phyloP scores from a whole-genome alignment of 2,797 vertebrate species.

The Lophotriccus pileatus region DNA sequence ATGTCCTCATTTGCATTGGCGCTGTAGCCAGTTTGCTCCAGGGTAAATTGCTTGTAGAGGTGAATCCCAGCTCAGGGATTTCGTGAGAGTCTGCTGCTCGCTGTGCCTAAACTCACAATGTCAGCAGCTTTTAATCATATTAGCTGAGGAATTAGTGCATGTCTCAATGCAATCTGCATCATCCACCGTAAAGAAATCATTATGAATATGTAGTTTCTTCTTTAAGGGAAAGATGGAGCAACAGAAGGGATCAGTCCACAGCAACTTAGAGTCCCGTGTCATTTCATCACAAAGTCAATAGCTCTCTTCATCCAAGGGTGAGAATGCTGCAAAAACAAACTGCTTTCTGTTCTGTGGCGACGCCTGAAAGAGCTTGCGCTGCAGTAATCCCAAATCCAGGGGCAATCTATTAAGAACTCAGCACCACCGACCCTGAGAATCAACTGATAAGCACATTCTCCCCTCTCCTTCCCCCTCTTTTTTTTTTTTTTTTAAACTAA shows the following conservation, averaged over 20 bases:
- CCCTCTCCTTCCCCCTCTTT: accelerated
- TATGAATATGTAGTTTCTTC: slow-evolving; percentile 9
- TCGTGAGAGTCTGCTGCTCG: not conserved
- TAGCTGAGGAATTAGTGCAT: slow-evolving; percentile 7
- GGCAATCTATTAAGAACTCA: slow-evolving; percentile 75
- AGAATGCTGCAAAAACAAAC: slow-evolving; percentile 63
- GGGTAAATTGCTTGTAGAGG: not conserved
- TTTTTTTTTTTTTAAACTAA: slow-evolving; percentile 32
- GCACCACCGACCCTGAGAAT: slow-evolving; percentile 73
- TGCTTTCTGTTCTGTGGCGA: slow-evolving; percentile 64
- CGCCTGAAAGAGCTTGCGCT: slow-evolving; percentile 48
- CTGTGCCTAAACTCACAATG: not conserved
- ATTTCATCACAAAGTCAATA: slow-evolving; percentile 75
- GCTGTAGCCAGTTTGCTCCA: not conserved
- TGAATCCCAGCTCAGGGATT: not conserved
- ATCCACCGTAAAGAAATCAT: slow-evolving; percentile 29
- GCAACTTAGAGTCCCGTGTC: slow-evolving; percentile 54
- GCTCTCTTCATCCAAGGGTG: slow-evolving; percentile 50
- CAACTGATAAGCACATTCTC: slow-evolving; percentile 72
- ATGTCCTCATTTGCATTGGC: not conserved
- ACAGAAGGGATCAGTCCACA: slow-evolving; percentile 39
- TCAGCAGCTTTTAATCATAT: slow-evolving; percentile 52
- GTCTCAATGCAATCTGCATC: slow-evolving; percentile 15
- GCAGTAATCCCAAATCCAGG: slow-evolving; percentile 73
- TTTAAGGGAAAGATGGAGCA: slow-evolving; percentile 7